Conservation (phyloP, 1,140 invertebrate species). For the Macrotrachela quadricornifera region DNA sequence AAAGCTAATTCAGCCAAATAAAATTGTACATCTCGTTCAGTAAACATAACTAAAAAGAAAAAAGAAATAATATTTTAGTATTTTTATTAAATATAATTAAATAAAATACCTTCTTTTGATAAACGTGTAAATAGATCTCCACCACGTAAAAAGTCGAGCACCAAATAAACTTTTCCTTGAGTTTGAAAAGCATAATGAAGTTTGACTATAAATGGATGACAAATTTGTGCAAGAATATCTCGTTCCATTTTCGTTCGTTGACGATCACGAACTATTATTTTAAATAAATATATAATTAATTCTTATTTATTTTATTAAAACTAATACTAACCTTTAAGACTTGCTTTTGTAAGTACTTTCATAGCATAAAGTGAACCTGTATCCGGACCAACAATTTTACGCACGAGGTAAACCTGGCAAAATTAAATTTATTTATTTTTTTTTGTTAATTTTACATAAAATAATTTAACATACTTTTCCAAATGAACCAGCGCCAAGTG, state of each 20-base stretch:
- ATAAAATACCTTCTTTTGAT: conserved; percentile 52
- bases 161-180: conserved; percentile 92
- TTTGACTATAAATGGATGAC: conserved; percentile 95
- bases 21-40: conserved; percentile 98
- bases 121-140: conserved; percentile 94
- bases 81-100: no score
- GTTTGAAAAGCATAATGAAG: conserved; percentile 96
- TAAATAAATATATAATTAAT: not conserved
- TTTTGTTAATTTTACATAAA: not conserved
- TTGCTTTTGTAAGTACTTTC: conserved; percentile 81
- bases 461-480: conserved; percentile 50
- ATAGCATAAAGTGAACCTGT: conserved; percentile 87
- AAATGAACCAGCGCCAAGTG: conserved; percentile 93
- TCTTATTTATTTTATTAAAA: no score
- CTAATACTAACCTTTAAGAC: conserved; percentile 43
- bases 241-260: conserved; percentile 48
- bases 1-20: conserved; percentile 90
- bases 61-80: no score
- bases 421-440: not conserved
- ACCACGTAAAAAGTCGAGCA: conserved; percentile 85
- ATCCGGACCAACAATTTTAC: conserved; percentile 66
- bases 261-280: not conserved
- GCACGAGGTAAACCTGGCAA: conserved; percentile 52
- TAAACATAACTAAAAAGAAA: conserved; percentile 90
- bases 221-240: conserved; percentile 90